Base-by-base conservation (phyloP, 2,888 invertebrate genomes). In the Atethmia centrago region DNA sequence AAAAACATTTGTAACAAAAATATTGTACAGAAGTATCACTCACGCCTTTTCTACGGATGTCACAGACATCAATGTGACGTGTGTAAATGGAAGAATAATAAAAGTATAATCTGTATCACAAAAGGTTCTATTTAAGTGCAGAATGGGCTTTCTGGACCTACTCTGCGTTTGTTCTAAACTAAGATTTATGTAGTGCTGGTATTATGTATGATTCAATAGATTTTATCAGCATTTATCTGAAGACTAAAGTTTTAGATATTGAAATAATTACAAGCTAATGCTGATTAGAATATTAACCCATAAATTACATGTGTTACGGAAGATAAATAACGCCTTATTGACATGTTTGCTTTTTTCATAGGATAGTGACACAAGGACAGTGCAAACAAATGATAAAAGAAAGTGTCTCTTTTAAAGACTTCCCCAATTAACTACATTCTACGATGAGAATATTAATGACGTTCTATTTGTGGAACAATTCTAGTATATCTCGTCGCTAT, bases 161-260 rank as follows among this genome's bases (percentile, higher is more conserved):
- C 14, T 10, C 62, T 42, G 45, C 28, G 1, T 45, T 56, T 53
- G 0, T 63, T 51, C 28, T 59, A 7, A 45, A 47, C 51, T 8
- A 3, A 47, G 47, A 40, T 45, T 55, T 55, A 51, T 36, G 4
- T 16, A 31, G 19, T 25, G 19, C 19, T 62, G n/a, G 2, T 55
- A 58, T 47, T 4, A 45, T 25, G 14, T 31, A 59, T 42, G 31
- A 49, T 53, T 31, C 64, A 21, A 45, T 49, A 36, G 14, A 63
- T 69, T 45, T 45, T 49, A 28, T 67, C 55, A 21, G 5, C 42
- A 42, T 16, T 51, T 58, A 61, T 49, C 42, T 42, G n/a, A 61
- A 53, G 16, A 40, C 28, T 40, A 49, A 42, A 31, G 3, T 28
- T 40, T 36, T 28, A 16, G 14, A 21, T 40, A 49, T 63, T 56